Evolutionary conservation across 2,888 invertebrate genomes (phyloP).

Genomic region (Disparrhopalites patrizii): DNA sequence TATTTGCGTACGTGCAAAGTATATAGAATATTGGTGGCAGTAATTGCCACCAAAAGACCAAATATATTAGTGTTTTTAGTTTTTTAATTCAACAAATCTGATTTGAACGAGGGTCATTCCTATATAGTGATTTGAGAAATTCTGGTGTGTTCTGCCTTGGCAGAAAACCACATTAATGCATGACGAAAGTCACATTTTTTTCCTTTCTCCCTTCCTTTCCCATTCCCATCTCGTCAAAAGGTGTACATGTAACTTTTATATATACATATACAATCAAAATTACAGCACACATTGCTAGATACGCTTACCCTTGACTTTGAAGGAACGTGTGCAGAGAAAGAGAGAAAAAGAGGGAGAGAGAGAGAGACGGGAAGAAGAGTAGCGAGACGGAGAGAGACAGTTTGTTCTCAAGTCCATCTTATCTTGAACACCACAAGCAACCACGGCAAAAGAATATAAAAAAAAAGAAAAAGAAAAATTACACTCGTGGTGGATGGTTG

Average conservation of each 20-base stretch:
- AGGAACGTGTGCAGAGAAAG: not conserved
- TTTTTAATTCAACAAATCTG: not conserved
- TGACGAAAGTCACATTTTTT: constrained; percentile 1
- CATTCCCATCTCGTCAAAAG: too few species aligned
- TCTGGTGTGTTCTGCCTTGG: not conserved
- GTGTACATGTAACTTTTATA: too few species aligned
- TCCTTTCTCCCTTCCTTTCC: not conserved
- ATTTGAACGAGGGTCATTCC: too few species aligned
- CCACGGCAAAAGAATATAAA: not conserved
- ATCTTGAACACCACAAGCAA: not conserved
- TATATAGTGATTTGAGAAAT: too few species aligned
- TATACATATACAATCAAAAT: too few species aligned
- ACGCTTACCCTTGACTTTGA: not conserved
- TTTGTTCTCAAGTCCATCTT: too few species aligned
- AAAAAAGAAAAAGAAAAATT: constrained; percentile 2
- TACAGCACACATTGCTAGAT: not conserved
- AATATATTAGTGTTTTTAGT: not conserved
- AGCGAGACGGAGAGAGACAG: not conserved
- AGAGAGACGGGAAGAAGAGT: not conserved
- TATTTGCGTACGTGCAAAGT: too few species aligned
- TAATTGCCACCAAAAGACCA: too few species aligned
- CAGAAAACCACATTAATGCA: constrained; percentile 9
- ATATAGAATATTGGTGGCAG: too few species aligned
- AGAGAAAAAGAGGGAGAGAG: not conserved
- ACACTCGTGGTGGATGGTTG: constrained; percentile 3